Conservation (phyloP, 23 tunicate genomes). For the Trididemnum nubilum region DNA sequence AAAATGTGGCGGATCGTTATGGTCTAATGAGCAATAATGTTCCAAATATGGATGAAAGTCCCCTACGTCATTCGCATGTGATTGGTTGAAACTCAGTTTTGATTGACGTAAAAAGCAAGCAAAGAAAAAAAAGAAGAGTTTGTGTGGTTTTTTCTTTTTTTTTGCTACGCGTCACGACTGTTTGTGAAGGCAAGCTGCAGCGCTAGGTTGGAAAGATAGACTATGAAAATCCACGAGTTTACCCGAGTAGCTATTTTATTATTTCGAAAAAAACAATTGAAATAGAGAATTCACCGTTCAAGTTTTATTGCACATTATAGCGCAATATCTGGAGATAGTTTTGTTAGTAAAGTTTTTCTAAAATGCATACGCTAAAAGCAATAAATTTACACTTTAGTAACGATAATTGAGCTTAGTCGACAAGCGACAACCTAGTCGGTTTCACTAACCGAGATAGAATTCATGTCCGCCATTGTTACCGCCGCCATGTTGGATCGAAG, state of each 20-base stretch:
- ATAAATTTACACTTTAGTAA: no score
- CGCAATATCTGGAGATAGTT: no score
- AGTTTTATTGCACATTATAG: no score
- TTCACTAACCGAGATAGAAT: no score
- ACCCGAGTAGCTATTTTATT: no score
- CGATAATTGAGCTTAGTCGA: no score
- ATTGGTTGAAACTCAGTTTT: conserved; percentile 33
- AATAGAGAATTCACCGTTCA: no score
- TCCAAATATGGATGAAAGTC: conserved; percentile 32
- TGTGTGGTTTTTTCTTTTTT: neutral
- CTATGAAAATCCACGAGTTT: no score
- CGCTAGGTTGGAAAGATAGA: neutral
- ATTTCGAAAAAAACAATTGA: no score
- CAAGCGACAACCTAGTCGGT: no score
- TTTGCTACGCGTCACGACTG: neutral
- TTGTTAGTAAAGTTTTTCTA: no score
- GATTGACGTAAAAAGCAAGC: conserved; percentile 40
- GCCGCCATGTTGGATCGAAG: neutral
- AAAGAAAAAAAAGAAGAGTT: neutral
- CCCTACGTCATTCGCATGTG: conserved; percentile 17
- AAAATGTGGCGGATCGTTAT: conserved; percentile 62
- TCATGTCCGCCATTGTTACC: neutral
- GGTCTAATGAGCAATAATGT: neutral
- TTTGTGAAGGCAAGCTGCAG: neutral
- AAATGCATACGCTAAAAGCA: no score